Percentiles rank a stretch among this genome's conserved stretches.
Evolutionary conservation across 2,888 invertebrate species (phyloP).

Genomic region (Caenorhabditis sp.): DNA sequence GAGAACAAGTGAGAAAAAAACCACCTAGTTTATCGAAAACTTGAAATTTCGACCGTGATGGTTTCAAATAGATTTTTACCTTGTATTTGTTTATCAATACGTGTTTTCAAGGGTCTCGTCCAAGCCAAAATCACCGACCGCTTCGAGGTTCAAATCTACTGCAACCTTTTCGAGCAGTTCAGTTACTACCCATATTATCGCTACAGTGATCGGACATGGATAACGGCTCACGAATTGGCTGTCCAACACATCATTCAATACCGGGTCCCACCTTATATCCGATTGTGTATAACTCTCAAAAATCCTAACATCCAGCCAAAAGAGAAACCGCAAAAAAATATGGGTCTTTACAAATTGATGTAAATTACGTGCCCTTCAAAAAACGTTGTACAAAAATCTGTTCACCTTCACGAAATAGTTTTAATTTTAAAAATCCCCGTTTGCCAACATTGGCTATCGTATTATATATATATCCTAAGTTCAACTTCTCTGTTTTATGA

Average conservation of each 20-base stretch:
- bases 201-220: slow-evolving; percentile 13
- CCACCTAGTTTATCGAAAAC: too few relatives aligned
- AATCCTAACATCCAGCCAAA: too few relatives aligned
- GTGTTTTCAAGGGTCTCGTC: slow-evolving; percentile 34
- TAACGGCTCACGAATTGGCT: slow-evolving; percentile 44
- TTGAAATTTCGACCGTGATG: too few relatives aligned
- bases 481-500: neutral
- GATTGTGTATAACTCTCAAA: too few relatives aligned
- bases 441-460: too few relatives aligned
- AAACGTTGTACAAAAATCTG: too few relatives aligned
- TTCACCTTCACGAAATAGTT: too few relatives aligned
- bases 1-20: too few relatives aligned
- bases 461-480: neutral
- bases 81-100: neutral
- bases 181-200: slow-evolving; percentile 43
- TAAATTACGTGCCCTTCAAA: too few relatives aligned
- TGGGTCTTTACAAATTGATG: too few relatives aligned
- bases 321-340: too few relatives aligned
- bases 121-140: slow-evolving; percentile 28
- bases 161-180: slow-evolving; percentile 54
- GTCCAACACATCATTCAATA: slow-evolving; percentile 24
- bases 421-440: neutral
- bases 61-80: too few relatives aligned
- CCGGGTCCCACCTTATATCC: neutral
- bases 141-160: slow-evolving; percentile 56